Base-by-base conservation (phyloP, 2,797 vertebrate genomes). In the Arvicola amphibius region DNA sequence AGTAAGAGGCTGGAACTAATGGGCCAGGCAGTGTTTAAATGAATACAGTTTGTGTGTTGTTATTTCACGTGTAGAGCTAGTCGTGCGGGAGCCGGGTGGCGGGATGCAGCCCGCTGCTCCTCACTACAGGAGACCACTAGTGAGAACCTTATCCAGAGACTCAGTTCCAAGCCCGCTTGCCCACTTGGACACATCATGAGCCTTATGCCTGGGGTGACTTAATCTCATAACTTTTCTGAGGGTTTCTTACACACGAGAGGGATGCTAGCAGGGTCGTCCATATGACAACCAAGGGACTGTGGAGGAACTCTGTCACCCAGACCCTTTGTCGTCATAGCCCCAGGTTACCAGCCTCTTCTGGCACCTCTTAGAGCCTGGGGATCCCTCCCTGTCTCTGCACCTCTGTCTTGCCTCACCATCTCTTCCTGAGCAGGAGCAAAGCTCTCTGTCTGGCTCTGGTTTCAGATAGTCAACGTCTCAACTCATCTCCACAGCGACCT, bases 371-470 rank as follows among this genome's bases (percentile, higher is more conserved):
- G 32, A 77, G 37, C 40, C 37, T 0, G 23, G 34, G 37, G 34
- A 27, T 59, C 17, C 7, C 4, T 29, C 12, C 32, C 51, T 21
- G 48, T 61, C 53, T 85, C n/a, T 46, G 59, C 43, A 19, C 27
- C 61, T 0, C 46, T 0, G 0, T n/a, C 61, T 69, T 51, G 16
- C 4, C 0, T 40, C 17, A 23, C 53, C 48, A 10, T 21, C 84
- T 43, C 23, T 5, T 65, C n/a, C 63, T 48, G 74, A 9, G 29
- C 61, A n/a, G n/a, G 37, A 61, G 6, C 14, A 23, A 71, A 65
- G 17, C 25, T 59, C 90, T 61, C 29, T 23, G 25, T 21, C 63
- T 23, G 14, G 37, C 71, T 63, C 73, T 23, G 61, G 56, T 84
- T 73, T 67, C 63, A 12, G 4, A n/a, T n/a, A 69, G 56, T 74